Evolutionary conservation across 53 echinoderm and acorn worm species (phyloP), one percentile per base, ranked within the genome.

Genomic region (Actinopyga echinites): DNA sequence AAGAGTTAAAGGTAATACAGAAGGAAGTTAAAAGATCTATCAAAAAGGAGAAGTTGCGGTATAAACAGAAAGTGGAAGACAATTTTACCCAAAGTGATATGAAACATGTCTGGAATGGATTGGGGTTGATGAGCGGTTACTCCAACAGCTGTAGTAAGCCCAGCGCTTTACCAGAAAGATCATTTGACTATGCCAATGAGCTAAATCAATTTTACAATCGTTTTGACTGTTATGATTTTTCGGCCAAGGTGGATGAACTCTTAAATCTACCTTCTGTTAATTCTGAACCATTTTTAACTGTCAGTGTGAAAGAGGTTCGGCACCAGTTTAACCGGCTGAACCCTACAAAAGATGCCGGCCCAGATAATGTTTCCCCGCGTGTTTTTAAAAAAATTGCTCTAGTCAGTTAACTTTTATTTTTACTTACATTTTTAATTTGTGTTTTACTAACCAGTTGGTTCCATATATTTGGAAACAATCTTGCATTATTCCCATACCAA

Each of bases 381-480:
- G 64, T 64, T 22, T 26, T 64, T n/a, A n/a, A 1, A 64, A 24
- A 64, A 21, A 19, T 64, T 64, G 64, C 64, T 22, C 30, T 2
- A 24, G 25, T 0, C 3, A 65, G 25, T 29, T 65, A 6, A 8
- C 66, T 5, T 6, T 8, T 28, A 65, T 65, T 65, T 65, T 65
- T 32, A 65, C 29, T 0, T 31, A 65, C 25, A 65, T 65, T 64
- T 64, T 64, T 24, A 64, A 64, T 26, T 24, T 64, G 25, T 64
- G 21, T 24, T 64, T 64, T 64, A 64, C 1, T 1, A 64, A 12
- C 22, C 20, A 12, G 25, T 12, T 26, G 21, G 25, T 64, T n/a
- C 64, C 64, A 64, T 12, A 64, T n/a, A 64, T 64, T 22, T 64
- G 64, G 64, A 64, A 64, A 24, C 64, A 64, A 24, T 64, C 64